These are phyloP conservation scores for Diadumene lineata DNA, from an alignment of 92 coral and sea anemone species.

Conservation along the genomic window DNA sequence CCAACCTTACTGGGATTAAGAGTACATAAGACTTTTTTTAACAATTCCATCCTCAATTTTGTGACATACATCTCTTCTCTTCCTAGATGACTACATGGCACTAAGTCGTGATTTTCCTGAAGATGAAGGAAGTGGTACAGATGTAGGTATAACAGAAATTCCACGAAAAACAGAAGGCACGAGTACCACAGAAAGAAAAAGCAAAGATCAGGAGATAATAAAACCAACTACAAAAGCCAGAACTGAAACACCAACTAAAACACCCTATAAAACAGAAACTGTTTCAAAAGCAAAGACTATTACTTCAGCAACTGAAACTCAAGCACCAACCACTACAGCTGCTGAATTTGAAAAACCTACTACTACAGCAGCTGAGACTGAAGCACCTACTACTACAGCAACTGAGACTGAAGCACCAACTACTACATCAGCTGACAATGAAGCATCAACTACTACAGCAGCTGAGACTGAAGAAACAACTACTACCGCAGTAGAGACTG, in stretches of 20 bases:
- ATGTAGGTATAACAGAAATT: neutral
- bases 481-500: slow-evolving; percentile 14
- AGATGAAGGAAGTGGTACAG: slow-evolving; percentile 3
- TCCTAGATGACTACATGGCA: neutral
- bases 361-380: neutral
- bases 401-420: slow-evolving; percentile 7
- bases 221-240: neutral
- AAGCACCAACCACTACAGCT: slow-evolving; percentile 11
- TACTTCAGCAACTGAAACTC: slow-evolving; percentile 7
- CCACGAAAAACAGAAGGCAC: slow-evolving; percentile 5
- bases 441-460: slow-evolving; percentile 2
- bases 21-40: too few relatives aligned
- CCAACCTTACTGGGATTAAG: too few relatives aligned
- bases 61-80: neutral
- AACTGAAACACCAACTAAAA: neutral
- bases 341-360: neutral
- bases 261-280: slow-evolving; percentile 4
- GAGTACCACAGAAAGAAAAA: slow-evolving; percentile 17
- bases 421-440: neutral
- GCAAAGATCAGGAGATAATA: neutral
- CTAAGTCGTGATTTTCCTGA: neutral
- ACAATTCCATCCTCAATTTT: too few relatives aligned
- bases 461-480: slow-evolving; percentile 14
- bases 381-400: slow-evolving; percentile 5
- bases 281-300: slow-evolving; percentile 8